A percentile compares a stretch with the other conserved stretches of the same genome.
Conservation (phyloP, 1,140 invertebrate species). For the Nautilus pompilius region DNA sequence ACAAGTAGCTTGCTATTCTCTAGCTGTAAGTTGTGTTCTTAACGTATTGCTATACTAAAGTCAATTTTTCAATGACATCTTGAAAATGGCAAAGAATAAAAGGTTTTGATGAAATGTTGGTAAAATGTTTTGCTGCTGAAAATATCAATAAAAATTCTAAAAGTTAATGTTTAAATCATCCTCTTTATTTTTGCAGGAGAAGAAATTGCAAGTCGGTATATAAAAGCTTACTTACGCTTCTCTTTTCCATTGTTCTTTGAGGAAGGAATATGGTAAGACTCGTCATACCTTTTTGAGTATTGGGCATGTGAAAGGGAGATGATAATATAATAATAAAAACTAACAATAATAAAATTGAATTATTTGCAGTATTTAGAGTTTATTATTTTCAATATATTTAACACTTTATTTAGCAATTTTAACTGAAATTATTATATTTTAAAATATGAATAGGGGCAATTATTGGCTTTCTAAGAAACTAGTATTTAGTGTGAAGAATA, state of each 20-base stretch:
- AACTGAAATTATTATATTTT: neutral
- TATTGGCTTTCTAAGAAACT: too few species aligned
- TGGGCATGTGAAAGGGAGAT: neutral
- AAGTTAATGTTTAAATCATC: neutral
- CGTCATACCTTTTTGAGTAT: neutral
- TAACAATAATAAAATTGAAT: neutral
- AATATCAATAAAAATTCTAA: neutral
- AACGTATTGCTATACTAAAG: neutral
- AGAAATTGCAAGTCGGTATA: conserved; percentile 60
- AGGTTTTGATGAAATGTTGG: neutral
- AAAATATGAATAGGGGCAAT: neutral
- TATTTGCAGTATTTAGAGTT: neutral
- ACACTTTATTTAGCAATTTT: neutral
- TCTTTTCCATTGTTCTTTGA: conserved; percentile 71
- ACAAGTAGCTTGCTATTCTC: neutral
- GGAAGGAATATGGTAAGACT: conserved; percentile 63
- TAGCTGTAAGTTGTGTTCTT: neutral
- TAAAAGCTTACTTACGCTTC: conserved; percentile 62
- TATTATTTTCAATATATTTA: neutral
- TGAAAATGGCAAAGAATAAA: neutral
- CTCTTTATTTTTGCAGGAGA: conserved; percentile 37
- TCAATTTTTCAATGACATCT: neutral
- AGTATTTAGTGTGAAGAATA: too few species aligned
- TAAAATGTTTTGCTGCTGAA: neutral
- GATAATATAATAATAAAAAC: neutral